Conservation (phyloP, 2,797 vertebrate species). For the Acanthornis magna region DNA sequence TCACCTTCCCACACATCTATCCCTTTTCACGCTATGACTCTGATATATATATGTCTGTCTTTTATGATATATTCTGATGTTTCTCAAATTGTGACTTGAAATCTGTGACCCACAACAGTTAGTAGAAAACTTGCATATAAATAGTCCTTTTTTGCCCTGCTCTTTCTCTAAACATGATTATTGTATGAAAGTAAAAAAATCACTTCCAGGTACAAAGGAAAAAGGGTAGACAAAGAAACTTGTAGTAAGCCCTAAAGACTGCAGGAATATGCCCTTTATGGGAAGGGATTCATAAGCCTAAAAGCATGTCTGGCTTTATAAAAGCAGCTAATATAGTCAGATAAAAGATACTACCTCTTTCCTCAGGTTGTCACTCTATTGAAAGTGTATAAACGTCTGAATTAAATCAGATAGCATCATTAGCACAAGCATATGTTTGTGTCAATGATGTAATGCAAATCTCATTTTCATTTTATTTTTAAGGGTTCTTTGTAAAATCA, state of each 20-base stretch:
- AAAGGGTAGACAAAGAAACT: background rate
- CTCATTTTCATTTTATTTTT: background rate
- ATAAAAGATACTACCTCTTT: background rate
- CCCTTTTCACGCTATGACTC: background rate
- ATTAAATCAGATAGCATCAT: background rate
- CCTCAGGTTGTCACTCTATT: background rate
- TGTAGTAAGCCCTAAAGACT: background rate
- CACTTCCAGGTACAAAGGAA: background rate
- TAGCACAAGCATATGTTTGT: background rate
- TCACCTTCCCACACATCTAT: background rate
- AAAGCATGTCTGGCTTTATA: background rate
- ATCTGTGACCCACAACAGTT: background rate
- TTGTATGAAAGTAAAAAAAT: background rate
- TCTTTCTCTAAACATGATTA: background rate
- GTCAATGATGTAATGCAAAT: background rate
- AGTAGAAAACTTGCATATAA: background rate
- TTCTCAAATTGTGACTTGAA: background rate
- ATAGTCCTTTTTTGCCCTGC: background rate
- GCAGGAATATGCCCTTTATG: background rate
- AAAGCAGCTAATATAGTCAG: background rate
- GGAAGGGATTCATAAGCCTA: background rate
- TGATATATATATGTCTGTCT: background rate
- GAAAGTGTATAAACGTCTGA: background rate
- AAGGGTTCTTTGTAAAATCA: background rate
- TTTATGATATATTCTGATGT: background rate